Base-by-base conservation (phyloP, 2,797 vertebrate species). In the Malacoctenus gilli region DNA sequence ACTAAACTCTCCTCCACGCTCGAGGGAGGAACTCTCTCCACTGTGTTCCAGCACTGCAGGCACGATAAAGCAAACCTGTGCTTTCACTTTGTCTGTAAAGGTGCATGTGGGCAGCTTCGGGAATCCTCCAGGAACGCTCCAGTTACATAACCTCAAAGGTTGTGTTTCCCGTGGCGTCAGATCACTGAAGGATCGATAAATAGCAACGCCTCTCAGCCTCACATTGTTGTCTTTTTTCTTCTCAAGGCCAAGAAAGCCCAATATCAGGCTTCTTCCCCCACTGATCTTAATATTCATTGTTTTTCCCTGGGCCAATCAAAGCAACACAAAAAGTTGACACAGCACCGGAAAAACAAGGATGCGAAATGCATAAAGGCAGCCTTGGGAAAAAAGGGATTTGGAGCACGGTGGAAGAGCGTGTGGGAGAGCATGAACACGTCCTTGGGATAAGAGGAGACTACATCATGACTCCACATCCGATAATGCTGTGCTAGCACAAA, bases 401-500 rank as follows among this genome's bases (percentile, higher is more conserved):
- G 25, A 61, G 34, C 15, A 14, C 5, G 13, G 52, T 32, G 22
- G 49, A 32, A 5, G 25, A 62, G 64, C 67, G 68, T 59, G 61
- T 39, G 70, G 68, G 72, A 68, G 32, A 13, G 21, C 58, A 55
- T 59, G 68, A 73, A 71, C 71, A 37, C 56, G 77, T 85, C 80
- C 77, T 83, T 72, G 80, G 70, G 77, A 81, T 56, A 68, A 64
- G 47, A 57, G 65, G 72, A 48, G 54, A 71, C 72, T 66, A 54
- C 60, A 77, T 79, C 72, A 56, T 66, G 79, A 75, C 63, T 79
- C 59, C 60, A 64, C 59, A 77, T 81, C 70, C 64, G 54, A 68
- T 79, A 80, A 42, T 49, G 80, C 80, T 60, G 61, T 8, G 40
- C 23, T 51, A 59, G 73, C 79, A 81, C 46, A 82, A 85, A 74